Evolutionary conservation across 2,888 invertebrate genomes (phyloP), one percentile per base, ranked within the genome.

Genomic region (Plutella xylostella): DNA sequence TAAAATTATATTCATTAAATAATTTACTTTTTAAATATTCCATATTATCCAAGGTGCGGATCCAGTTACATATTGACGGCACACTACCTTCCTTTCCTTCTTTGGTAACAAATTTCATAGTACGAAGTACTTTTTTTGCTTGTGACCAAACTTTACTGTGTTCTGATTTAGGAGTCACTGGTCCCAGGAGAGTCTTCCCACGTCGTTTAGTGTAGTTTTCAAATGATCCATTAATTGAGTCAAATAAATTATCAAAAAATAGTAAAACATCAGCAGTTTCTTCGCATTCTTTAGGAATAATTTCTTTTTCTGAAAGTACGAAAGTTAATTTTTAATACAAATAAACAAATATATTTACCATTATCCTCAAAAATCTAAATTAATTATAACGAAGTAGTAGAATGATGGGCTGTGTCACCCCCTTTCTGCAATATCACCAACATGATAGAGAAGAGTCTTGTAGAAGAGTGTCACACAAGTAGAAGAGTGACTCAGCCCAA

Each of bases 241-340:
- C 39, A 15, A 25, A 39, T 6, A 37, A 18, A 18, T 37, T n/a
- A 19, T 39, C 40, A 28, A 40, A 28, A 14, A 40, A 25, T 11
- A 28, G 18, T 4, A 40, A 1, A 7, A 41, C 7, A 14, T 30
- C 41, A 4, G 28, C 41, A 3, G 41, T 41, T 9, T 41, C 30
- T 18, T 12, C n/a, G 30, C 41, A 41, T 11, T 17, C 28, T 30
- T 25, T 18, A n/a, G 28, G 30, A 4, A 40, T 22, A 17, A 40
- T 40, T 4, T 17, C 40, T 14, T 40, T 22, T 25, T 40, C 40
- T 40, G 40, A 15, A 40, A 40, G 2, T 14, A 25, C n/a, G n/a
- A 40, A 22, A 40, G 20, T 37, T 20, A n/a, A 33, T 14, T 33
- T 33, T 15, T n/a, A 3, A n/a, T 15, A 33, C 9, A 25, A 7